These are phyloP conservation scores for Orientallactaga sibirica DNA, from an alignment of 2,797 vertebrate genomes.

Conservation along the genomic window DNA sequence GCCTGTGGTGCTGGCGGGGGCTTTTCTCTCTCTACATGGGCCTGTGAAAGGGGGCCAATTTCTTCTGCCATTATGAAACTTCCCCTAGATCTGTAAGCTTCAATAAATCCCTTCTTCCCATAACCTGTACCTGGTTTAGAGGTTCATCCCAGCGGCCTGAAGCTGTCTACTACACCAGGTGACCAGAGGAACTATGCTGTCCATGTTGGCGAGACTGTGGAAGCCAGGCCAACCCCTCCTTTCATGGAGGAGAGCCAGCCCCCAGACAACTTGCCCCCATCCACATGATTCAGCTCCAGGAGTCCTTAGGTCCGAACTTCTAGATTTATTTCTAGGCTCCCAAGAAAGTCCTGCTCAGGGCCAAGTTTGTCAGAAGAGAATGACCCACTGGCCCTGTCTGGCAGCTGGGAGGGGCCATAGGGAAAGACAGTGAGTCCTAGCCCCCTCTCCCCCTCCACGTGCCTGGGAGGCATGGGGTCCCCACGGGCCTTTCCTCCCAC, in stretches of 20 bases:
- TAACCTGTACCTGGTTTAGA: no score
- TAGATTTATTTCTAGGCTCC: background rate
- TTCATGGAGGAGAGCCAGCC: no score
- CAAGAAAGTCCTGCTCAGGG: background rate
- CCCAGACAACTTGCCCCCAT: no score
- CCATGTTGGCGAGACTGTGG: background rate
- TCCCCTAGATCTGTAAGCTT: no score
- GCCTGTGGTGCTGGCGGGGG: no score
- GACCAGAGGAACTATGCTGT: background rate
- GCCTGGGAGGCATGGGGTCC: background rate
- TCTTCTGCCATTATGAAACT: no score
- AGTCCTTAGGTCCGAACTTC: background rate
- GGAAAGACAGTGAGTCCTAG: fast-evolving
- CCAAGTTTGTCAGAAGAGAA: background rate
- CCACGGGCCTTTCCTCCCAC: background rate
- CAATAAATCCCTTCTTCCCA: no score
- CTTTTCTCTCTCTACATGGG: no score
- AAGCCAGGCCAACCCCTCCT: no score
- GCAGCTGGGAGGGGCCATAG: background rate
- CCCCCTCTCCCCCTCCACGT: background rate
- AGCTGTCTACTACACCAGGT: no score
- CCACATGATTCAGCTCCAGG: background rate
- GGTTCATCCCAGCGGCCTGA: no score
- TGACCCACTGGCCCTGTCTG: fast-evolving
- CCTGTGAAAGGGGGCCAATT: no score